Evolutionary conservation across 2,888 invertebrate species (phyloP), one percentile per base, ranked within the genome.

Genomic region (Ichneumon xanthorius): DNA sequence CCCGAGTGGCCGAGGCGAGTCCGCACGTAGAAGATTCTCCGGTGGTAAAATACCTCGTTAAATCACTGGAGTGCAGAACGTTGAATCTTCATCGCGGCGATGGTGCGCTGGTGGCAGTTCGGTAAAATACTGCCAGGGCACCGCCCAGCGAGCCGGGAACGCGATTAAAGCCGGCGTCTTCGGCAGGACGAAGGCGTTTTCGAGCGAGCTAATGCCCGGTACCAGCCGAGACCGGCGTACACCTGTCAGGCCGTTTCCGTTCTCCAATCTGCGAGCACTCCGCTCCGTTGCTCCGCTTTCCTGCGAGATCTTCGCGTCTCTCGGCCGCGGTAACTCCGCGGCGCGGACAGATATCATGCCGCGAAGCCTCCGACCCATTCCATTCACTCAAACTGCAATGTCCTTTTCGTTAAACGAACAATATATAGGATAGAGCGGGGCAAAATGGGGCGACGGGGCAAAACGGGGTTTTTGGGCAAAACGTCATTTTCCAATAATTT

Each of bases 221-320:
- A 40, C 22, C 33, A 33, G 7, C 53, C n/a, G 68, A 72, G 40
- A 68, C 19, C 63, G 26, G 53, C 45, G 87, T 77, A 87, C 81
- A 82, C 85, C 86, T 70, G 87, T 87, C 87, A 55, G 76, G 83
- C 81, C 82, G 86, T 88, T 90, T 89, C 89, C 88, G 88, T 87
- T 88, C 90, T 83, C 80, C 80, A 67, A 71, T 76, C 63, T 45
- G 40, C 65, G 71, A 22, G 26, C 3, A 4, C 26, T 30, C 14
- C 16, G 6, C 26, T 61, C 30, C 5, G 6, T 84, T 85, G 85
- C 84, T 85, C 85, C 84, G 86, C 84, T 87, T 86, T 86, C 80
- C 63, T 73, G 65, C n/a, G 58, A 73, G 82, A 82, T 72, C 81
- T 76, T 84, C 80, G 76, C 83, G 81, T 85, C 82, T 87, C 81